These are phyloP conservation scores for Drosophila mimetica DNA, from an alignment of 2,888 invertebrate species.

Conservation along the genomic window DNA sequence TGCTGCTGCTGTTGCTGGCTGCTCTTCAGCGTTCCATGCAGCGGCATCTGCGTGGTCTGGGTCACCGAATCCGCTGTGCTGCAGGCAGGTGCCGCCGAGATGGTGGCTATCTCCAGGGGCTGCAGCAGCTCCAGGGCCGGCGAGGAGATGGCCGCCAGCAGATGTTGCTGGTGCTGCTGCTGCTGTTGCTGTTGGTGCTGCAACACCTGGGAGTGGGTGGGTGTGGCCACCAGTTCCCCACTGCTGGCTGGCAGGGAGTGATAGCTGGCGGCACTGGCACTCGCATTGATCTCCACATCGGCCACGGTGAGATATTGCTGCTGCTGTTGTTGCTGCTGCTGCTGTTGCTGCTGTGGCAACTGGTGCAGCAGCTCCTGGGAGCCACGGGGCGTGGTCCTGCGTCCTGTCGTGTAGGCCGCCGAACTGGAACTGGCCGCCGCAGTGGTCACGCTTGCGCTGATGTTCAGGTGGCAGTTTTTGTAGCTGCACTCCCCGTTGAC, in stretches of 20 bases:
- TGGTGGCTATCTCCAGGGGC: conserved; percentile 73
- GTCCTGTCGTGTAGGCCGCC: conserved; percentile 49
- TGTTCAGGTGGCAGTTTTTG: conserved; percentile 83
- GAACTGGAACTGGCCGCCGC: conserved; percentile 58
- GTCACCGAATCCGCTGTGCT: conserved; percentile 62
- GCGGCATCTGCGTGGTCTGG: conserved; percentile 72
- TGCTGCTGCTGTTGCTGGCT: conserved; percentile 49
- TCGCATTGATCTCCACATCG: conserved; percentile 80
- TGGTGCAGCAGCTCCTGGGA: conserved; percentile 70
- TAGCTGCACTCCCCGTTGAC: conserved; percentile 81
- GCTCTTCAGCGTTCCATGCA: conserved; percentile 58
- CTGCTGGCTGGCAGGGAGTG: conserved; percentile 61
- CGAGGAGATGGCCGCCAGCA: conserved; percentile 70
- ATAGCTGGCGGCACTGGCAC: conserved; percentile 71
- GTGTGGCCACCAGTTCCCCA: conserved; percentile 70
- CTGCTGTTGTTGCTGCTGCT: conserved; percentile 70
- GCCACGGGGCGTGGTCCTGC: conserved; percentile 68
- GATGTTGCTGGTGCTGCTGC: conserved; percentile 57
- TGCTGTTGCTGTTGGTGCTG: conserved; percentile 53
- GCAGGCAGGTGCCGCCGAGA: conserved; percentile 48
- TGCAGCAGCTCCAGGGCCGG: conserved; percentile 74
- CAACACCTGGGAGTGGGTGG: conserved; percentile 57
- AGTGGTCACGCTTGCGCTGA: conserved; percentile 69
- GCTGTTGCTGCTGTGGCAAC: conserved; percentile 57
- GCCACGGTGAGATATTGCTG: conserved; percentile 81